Conservation (phyloP, 2,797 vertebrate genomes). For the Synanceia verrucosa region DNA sequence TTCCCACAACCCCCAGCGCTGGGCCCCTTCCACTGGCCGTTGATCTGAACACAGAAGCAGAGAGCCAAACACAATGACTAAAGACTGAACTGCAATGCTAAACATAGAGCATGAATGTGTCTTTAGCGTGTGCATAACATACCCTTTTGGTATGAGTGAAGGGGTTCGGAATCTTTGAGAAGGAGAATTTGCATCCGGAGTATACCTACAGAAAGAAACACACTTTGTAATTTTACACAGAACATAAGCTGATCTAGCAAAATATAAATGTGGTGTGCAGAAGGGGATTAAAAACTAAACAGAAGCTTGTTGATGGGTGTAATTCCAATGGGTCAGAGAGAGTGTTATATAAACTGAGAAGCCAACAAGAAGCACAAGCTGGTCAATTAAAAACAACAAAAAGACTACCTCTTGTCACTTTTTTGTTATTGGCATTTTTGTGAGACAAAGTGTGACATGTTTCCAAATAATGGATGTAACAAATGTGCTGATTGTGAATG, state of each 20-base stretch:
- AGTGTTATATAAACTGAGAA: neutral
- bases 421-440: neutral
- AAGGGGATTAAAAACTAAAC: neutral
- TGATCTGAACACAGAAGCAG: slow-evolving; percentile 82
- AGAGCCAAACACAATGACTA: neutral
- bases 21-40: slow-evolving; percentile 95
- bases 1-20: slow-evolving; percentile 96
- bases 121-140: slow-evolving; percentile 17
- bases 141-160: slow-evolving; percentile 94
- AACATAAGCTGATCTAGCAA: neutral
- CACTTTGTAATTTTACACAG: neutral
- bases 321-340: too few relatives aligned
- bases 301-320: neutral
- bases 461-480: neutral
- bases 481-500: neutral
- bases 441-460: neutral
- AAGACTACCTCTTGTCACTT: neutral
- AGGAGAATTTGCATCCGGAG: slow-evolving; percentile 93
- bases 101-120: fast-evolving
- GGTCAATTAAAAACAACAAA: neutral
- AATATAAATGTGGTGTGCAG: neutral
- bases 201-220: slow-evolving; percentile 85
- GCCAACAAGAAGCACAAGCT: neutral
- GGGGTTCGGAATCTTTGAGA: slow-evolving; percentile 95
- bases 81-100: neutral